Base-by-base conservation (phyloP, 2,888 invertebrate genomes). In the Escarpia spicata region DNA sequence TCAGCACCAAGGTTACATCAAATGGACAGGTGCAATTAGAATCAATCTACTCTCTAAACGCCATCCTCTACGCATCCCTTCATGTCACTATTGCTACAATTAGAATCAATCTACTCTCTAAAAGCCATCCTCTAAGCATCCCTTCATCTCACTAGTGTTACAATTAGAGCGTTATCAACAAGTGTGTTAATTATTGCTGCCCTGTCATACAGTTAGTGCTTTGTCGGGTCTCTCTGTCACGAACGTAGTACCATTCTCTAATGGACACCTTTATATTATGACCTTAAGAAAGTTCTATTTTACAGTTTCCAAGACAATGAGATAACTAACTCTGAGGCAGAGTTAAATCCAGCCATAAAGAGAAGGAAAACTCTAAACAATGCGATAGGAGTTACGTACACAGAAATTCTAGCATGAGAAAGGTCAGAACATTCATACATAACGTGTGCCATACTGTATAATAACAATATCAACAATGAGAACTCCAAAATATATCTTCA, bases 1-100 rank as follows among this genome's bases (percentile, higher is more conserved):
- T 75, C 26, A 75, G 19, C 19, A 26, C 75, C 19, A 26, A 19
- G 75, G 75, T n/a, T n/a, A 75, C 75, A 26, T 6, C 19, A 75
- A 75, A 75, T 75, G 75, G 75, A 26, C 75, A 75, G n/a, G 75
- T 75, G 75, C 52, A 52, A 75, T 75, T 75, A 75, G 75, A 75
- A 75, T 26, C 75, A 75, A 75, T 75, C n/a, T 75, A 75, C 75
- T n/a, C 75, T 75, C 75, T 75, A 75, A 75, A 75, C 1, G 75
- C 75, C 75, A 75, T n/a, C 75, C 19, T 4, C 75, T 75, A 26
- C 15, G 15, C 26, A 75, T 26, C 75, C 75, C 19, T 75, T 26
- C 26, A 75, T 52, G 75, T 26, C 6, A n/a, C 75, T 6, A 75
- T 26, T 75, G 75, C 26, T 75, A n/a, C 75, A 26, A 75, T 75